Percentiles rank a stretch among this genome's conserved stretches.
Evolutionary conservation across 2,113 vertebrate genomes (phyloP).

Genomic region (Corapipo altera): DNA sequence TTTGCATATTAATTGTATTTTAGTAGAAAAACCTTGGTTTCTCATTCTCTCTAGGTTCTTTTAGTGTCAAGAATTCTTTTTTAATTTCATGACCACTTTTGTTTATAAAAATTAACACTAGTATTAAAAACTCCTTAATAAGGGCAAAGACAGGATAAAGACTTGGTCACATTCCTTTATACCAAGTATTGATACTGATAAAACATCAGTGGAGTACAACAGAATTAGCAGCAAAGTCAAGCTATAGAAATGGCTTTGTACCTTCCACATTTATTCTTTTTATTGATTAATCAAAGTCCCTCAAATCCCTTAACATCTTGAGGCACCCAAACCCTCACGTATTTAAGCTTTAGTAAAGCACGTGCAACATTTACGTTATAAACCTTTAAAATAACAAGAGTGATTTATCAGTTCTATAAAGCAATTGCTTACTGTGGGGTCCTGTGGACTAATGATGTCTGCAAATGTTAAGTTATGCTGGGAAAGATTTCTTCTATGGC

Average conservation of each 20-base stretch:
- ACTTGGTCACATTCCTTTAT: rapidly evolving
- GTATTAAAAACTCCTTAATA: background rate
- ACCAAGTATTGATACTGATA: background rate
- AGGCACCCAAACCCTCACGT: background rate
- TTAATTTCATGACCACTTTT: background rate
- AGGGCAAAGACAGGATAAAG: background rate
- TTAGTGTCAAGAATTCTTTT: background rate
- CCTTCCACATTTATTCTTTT: background rate
- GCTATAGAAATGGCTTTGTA: background rate
- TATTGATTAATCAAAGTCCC: conserved; percentile 15
- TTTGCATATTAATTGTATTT: background rate
- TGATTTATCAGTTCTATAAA: background rate
- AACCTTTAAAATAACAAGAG: background rate
- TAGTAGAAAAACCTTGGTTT: background rate
- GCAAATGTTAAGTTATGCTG: conserved; percentile 77
- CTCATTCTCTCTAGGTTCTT: background rate
- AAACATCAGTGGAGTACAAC: background rate
- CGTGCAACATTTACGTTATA: background rate
- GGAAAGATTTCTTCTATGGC: conserved; percentile 91
- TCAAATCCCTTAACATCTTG: background rate
- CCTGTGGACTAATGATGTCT: conserved; percentile 63
- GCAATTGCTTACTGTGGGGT: conserved; percentile 71
- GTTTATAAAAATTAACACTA: background rate
- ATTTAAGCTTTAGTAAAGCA: background rate
- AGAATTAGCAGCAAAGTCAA: background rate